Evolutionary conservation across 2,888 invertebrate species (phyloP), one percentile per base, ranked within the genome.

Genomic region (Tryphoninae sp.): DNA sequence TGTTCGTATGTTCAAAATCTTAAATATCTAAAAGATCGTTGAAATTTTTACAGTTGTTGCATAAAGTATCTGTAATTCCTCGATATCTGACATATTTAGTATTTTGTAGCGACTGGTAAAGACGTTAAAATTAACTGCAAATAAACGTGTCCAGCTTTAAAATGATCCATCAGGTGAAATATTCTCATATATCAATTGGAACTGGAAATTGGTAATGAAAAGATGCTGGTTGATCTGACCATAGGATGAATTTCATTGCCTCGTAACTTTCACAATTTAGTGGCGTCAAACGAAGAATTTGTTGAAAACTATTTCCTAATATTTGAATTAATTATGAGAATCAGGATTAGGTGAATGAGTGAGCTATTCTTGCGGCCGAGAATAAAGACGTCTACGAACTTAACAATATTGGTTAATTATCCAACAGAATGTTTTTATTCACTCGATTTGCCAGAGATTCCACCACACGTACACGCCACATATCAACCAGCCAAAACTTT

Each of bases 291-390:
- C 84, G 73, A 78, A 23, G 85, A 87, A 84, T 85, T 88, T 61
- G 86, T 89, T 75, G 81, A 87, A 23, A 84, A 62, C 86, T 89
- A 49, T 91, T 89, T 79, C 88, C 90, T 84, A 83, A 89, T 84
- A 84, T 90, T 84, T 49, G 77, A 80, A 72, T 74, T 68, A 88
- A 88, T 80, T 86, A 85, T 82, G 85, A 83, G 82, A 84, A 89
- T 82, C 83, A 84, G 82, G 79, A 67, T 78, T 89, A 86, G 86
- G 22, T 88, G 78, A 86, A 85, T 86, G 86, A 88, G 84, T 85
- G 86, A 86, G 88, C 83, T 84, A 89, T 89, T 87, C 87, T 89
- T 49, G 87, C 87, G 77, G 87, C 89, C 77, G 89, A 90, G 84
- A 91, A 91, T 84, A 86, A 73, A 23, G 23, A 72, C 59, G 59